Conservation (phyloP, 2,797 vertebrate genomes). For the Coreius guichenoti region DNA sequence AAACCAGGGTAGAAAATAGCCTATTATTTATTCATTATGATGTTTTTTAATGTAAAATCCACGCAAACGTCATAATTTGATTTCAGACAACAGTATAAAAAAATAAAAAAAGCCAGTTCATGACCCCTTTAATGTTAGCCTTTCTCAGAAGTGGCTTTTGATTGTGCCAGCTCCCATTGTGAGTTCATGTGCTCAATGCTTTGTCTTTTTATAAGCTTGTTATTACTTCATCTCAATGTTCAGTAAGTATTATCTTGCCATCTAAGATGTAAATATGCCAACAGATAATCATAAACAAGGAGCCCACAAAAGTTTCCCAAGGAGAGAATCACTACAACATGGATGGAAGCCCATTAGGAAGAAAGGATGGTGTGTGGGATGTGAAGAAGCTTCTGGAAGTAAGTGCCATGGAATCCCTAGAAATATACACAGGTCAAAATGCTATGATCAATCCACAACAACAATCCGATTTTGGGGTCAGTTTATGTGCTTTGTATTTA, state of each 20-base stretch:
- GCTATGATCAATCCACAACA: not conserved
- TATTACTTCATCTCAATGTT: not conserved
- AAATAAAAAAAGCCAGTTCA: no score
- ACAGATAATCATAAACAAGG: slow-evolving; percentile 95
- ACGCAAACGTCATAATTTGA: no score
- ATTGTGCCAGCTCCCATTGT: not conserved
- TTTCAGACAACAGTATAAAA: no score
- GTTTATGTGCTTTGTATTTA: not conserved
- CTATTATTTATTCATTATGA: no score
- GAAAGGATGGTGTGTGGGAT: slow-evolving; percentile 90
- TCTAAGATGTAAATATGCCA: slow-evolving; percentile 15
- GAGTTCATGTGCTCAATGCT: not conserved
- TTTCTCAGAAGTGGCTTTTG: not conserved
- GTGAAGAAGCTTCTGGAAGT: slow-evolving; percentile 96
- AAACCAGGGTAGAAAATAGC: no score
- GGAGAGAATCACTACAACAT: slow-evolving; percentile 90
- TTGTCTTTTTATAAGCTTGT: not conserved
- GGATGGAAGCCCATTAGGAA: slow-evolving; percentile 81
- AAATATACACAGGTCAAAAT: not conserved
- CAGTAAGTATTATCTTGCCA: not conserved
- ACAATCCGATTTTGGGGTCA: not conserved
- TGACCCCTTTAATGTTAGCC: no score
- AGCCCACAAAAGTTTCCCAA: slow-evolving; percentile 72
- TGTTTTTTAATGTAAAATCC: no score
- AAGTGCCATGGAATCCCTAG: slow-evolving; percentile 34